Conservation (phyloP, 1,140 invertebrate species). For the Lanistes nyassanus region DNA sequence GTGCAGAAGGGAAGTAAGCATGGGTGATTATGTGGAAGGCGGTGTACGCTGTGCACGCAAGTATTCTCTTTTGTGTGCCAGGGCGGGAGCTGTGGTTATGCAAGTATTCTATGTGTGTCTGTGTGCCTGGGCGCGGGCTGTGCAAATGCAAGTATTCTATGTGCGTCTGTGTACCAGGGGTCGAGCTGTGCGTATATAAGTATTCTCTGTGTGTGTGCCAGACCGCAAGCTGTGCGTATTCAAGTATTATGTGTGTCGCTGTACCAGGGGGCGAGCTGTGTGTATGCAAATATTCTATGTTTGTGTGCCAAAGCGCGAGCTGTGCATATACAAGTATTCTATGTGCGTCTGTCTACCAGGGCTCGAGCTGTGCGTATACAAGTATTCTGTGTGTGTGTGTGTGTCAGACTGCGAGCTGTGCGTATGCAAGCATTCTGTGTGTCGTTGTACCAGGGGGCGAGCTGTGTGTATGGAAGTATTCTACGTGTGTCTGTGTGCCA, state of each 20-base stretch:
- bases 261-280: no score
- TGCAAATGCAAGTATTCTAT: not conserved
- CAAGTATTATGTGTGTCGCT: not conserved
- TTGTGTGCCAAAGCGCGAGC: not conserved
- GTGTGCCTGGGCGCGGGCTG: not conserved
- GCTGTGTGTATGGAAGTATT: not conserved
- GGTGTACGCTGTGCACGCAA: no score
- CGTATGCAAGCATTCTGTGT: not conserved
- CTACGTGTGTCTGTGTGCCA: constrained; percentile 9
- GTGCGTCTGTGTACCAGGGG: no score
- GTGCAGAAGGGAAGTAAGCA: no score
- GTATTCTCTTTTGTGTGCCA: no score
- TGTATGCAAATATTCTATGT: no score
- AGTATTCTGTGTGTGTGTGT: constrained; percentile 16
- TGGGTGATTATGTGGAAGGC: no score
- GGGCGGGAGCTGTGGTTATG: no score
- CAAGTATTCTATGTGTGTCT: no score
- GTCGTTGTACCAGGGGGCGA: not conserved
- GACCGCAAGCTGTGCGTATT: not conserved
- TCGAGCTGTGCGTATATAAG: no score
- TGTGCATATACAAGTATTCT: not conserved
- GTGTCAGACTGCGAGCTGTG: not conserved
- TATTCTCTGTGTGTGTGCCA: constrained; percentile 5
- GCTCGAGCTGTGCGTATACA: no score
- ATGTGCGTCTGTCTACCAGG: no score